phyloP scores from a whole-genome alignment of 2,113 vertebrate genomes.

The Erpornis zantholeuca region DNA sequence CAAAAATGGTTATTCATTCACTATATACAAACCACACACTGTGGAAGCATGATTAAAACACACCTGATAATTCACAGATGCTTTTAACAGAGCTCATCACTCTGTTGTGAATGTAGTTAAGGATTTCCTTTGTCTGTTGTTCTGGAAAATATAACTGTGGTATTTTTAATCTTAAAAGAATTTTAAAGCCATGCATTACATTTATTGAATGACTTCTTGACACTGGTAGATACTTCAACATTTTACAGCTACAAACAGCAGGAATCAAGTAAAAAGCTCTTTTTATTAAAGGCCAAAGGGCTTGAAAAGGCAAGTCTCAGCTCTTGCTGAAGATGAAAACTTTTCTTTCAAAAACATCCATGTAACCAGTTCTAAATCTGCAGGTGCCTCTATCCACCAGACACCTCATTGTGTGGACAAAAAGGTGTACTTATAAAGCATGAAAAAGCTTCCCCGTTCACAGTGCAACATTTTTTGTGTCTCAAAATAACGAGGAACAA shows the following conservation, averaged over 20 bases:
- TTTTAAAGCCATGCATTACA: not conserved
- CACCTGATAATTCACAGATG: not conserved
- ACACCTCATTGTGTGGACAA: not conserved
- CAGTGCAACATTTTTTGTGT: not conserved
- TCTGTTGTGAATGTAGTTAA: not conserved
- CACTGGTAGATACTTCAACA: not conserved
- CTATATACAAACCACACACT: not conserved
- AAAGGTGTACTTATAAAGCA: not conserved
- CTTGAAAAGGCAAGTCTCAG: not conserved
- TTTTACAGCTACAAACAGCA: not conserved
- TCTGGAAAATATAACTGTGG: not conserved
- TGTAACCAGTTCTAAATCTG: not conserved
- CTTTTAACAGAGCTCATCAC: not conserved
- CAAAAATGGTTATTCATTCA: not conserved
- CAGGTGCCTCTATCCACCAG: not conserved
- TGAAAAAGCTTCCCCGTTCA: not conserved
- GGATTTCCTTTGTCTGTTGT: not conserved
- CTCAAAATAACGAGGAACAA: not conserved
- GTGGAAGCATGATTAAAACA: not conserved
- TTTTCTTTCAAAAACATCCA: not conserved
- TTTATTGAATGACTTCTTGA: not conserved
- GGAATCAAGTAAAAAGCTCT: not conserved
- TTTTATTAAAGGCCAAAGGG: not conserved
- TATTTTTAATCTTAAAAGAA: not conserved
- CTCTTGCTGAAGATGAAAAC: not conserved